phyloP scores from a whole-genome alignment of 2,888 invertebrate species.

The Hyles lineata region DNA sequence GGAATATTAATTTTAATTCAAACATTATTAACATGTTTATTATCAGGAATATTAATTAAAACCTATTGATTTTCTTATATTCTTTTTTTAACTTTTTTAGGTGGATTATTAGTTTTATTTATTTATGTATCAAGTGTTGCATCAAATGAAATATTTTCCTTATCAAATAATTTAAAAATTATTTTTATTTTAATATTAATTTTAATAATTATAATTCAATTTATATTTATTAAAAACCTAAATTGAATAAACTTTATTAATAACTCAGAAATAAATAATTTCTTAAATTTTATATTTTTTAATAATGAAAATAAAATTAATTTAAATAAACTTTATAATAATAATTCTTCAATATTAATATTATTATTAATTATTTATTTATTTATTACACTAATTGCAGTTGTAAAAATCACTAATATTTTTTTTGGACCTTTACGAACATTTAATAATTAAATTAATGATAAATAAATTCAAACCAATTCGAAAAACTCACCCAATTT shows the following conservation, averaged over 20 bases:
- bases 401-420: conserved; percentile 85
- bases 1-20: conserved; percentile 82
- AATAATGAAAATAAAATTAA: conserved; percentile 74
- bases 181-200: conserved; percentile 48
- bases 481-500: conserved; percentile 74
- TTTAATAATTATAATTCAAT: conserved; percentile 47
- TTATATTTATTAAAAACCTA: conserved; percentile 55
- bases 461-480: conserved; percentile 69
- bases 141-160: conserved; percentile 85
- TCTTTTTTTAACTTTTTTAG: conserved; percentile 86
- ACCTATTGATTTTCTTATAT: conserved; percentile 86
- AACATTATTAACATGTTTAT: conserved; percentile 77
- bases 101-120: conserved; percentile 87
- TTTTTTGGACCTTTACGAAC: conserved; percentile 82
- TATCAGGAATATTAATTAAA: conserved; percentile 75
- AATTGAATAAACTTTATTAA: conserved; percentile 62
- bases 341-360: conserved; percentile 77
- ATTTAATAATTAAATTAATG: conserved; percentile 63
- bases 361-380: conserved; percentile 85
- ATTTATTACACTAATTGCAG: conserved; percentile 84
- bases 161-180: conserved; percentile 53
- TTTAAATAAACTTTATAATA: conserved; percentile 83
- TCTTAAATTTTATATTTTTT: conserved; percentile 48
- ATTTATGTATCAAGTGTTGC: conserved; percentile 87
- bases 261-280: conserved; percentile 60